Evolutionary conservation across 2,888 invertebrate species (phyloP), one percentile per base, ranked within the genome.

Genomic region (Galeruca laticollis): DNA sequence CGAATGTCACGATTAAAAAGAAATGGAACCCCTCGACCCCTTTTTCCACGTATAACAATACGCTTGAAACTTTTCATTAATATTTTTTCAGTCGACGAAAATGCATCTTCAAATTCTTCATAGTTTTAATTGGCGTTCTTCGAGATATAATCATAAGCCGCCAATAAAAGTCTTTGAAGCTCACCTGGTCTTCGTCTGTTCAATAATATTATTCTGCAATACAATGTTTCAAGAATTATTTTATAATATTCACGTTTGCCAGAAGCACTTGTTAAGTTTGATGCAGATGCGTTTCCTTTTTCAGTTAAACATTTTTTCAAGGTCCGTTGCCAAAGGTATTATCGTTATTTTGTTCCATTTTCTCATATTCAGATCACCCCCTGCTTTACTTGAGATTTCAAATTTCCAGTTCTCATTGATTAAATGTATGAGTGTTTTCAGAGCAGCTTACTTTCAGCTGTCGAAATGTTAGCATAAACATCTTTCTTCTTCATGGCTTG

Each of bases 381-480:
- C 21, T 21, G 64, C 64, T 56, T 64, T 52, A 47, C 63, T 73
- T 15, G 69, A 73, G 18, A 74, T 40, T 15, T 76, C 74, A 68
- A 52, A 76, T 49, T 62, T 70, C 77, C 73, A 75, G 49, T 75
- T 60, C 9, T 43, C 26, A 59, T 68, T 65, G 43, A 77, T 72
- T 10, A 79, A n/a, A n/a, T n/a, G n/a, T n/a, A n/a, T n/a, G n/a
- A n/a, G 63, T 78, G n/a, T n/a, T n/a, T n/a, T n/a, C n/a, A n/a
- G n/a, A n/a, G n/a, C n/a, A n/a, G n/a, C n/a, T n/a, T n/a, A 1
- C 63, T 65, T 54, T 75, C 69, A 18, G 71, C 73, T 9, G 72
- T 31, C 6, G 54, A 20, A 20, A 70, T 57, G 35, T 21, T 56
- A 21, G 52, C 11, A 68, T 43, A 65, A 60, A 54, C 8, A 54